Percentiles rank a stretch among this genome's conserved stretches.
Evolutionary conservation across 2,113 vertebrate species (phyloP).

Genomic region (Myrmecophaga tridactyla): DNA sequence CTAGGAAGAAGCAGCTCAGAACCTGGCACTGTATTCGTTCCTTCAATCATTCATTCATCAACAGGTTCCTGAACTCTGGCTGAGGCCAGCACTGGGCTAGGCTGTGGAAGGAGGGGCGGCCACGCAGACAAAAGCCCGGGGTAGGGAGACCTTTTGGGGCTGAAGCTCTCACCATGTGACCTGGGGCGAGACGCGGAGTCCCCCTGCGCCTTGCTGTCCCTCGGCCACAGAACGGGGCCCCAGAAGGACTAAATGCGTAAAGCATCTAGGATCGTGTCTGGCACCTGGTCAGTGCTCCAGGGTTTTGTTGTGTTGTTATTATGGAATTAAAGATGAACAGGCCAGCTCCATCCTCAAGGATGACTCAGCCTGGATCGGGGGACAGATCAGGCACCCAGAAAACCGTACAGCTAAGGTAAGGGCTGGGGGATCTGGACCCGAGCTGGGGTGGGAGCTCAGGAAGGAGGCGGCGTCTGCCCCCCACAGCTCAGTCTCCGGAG

Average conservation of each 20-base stretch:
- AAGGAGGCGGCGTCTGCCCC: background rate
- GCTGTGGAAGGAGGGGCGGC: fast-evolving
- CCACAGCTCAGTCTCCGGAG: background rate
- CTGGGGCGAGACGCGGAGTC: background rate
- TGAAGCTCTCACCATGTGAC: background rate
- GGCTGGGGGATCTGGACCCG: background rate
- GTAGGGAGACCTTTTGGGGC: background rate
- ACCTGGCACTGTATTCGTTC: background rate
- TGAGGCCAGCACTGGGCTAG: fast-evolving
- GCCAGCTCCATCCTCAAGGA: background rate
- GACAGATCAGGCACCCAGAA: background rate
- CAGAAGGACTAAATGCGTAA: slow-evolving; percentile 19
- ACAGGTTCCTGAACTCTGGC: background rate
- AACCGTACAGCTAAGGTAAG: fast-evolving
- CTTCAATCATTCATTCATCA: background rate
- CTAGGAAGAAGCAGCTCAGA: background rate
- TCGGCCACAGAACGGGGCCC: background rate
- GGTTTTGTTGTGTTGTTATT: slow-evolving; percentile 49
- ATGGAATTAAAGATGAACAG: slow-evolving; percentile 45
- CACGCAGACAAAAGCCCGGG: fast-evolving
- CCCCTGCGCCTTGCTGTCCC: fast-evolving
- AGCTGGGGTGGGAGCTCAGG: background rate
- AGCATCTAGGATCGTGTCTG: background rate
- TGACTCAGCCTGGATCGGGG: background rate
- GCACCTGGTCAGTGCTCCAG: background rate